These are phyloP conservation scores for Lochmaea crataegi DNA, from an alignment of 2,888 invertebrate genomes.

Conservation along the genomic window DNA sequence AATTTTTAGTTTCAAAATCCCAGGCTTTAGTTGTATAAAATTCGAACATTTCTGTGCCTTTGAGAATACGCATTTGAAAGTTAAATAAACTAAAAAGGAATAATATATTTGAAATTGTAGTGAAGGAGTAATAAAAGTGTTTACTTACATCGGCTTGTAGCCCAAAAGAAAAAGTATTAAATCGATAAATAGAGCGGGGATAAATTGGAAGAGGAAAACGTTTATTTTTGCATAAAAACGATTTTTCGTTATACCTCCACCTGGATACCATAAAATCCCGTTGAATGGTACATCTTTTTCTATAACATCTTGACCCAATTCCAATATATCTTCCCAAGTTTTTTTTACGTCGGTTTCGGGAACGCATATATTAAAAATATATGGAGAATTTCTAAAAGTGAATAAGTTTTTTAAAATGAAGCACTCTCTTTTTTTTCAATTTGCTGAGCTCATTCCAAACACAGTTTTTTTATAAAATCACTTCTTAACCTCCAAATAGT, in stretches of 20 bases:
- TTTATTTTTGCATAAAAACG: conserved; percentile 83
- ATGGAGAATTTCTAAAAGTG: conserved; percentile 44
- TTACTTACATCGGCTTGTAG: conserved; percentile 85
- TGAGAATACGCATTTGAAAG: conserved; percentile 72
- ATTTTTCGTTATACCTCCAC: conserved; percentile 86
- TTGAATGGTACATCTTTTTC: conserved; percentile 84
- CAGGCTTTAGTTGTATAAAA: conserved; percentile 93
- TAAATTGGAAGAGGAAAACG: conserved; percentile 87
- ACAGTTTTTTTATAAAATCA: too few relatives aligned
- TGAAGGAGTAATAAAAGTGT: neutral
- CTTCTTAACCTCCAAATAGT: too few relatives aligned
- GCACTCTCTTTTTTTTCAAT: too few relatives aligned
- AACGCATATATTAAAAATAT: conserved; percentile 48
- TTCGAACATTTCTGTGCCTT: conserved; percentile 89
- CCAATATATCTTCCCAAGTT: conserved; percentile 91
- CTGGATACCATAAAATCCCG: conserved; percentile 84
- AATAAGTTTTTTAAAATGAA: too few relatives aligned
- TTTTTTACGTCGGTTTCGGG: conserved; percentile 60
- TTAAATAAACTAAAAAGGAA: conserved; percentile 36
- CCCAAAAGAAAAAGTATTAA: conserved; percentile 81
- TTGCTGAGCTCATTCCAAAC: too few relatives aligned
- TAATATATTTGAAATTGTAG: neutral
- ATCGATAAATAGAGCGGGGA: conserved; percentile 91
- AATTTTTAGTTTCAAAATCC: conserved; percentile 82
- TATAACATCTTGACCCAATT: conserved; percentile 80